These are phyloP conservation scores for Micronycteris hirsuta DNA, from an alignment of 2,113 vertebrate species.

Conservation along the genomic window DNA sequence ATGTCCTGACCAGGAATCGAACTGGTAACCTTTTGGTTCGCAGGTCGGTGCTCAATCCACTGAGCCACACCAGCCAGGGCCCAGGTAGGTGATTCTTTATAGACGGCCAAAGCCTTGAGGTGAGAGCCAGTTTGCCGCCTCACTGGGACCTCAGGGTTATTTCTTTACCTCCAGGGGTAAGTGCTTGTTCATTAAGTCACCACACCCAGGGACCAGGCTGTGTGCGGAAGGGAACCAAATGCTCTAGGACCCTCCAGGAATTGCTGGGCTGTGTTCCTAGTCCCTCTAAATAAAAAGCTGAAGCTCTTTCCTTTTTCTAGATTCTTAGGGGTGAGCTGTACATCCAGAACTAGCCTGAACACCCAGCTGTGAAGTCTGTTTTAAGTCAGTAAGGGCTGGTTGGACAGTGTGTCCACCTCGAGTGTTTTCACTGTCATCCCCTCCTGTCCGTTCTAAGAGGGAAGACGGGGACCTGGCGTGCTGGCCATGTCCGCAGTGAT, in stretches of 20 bases:
- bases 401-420: rapidly evolving
- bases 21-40: no score
- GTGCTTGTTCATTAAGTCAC: neutral
- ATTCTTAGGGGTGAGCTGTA: neutral
- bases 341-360: neutral
- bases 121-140: neutral
- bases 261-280: neutral
- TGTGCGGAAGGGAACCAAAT: no score
- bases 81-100: neutral
- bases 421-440: neutral
- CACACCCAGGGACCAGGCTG: no score
- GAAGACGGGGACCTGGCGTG: no score
- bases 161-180: neutral
- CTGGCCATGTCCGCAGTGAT: neutral
- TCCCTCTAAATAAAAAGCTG: neutral
- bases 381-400: neutral
- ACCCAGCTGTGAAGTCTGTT: neutral
- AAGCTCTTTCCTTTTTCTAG: neutral
- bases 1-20: no score
- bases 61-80: no score
- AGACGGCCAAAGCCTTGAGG: neutral
- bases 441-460: neutral
- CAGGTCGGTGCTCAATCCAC: no score
- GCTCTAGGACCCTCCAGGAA: neutral
- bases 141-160: neutral